Evolutionary conservation across 92 coral and sea anemone species (phyloP).

Genomic region (Palythoa grandis): DNA sequence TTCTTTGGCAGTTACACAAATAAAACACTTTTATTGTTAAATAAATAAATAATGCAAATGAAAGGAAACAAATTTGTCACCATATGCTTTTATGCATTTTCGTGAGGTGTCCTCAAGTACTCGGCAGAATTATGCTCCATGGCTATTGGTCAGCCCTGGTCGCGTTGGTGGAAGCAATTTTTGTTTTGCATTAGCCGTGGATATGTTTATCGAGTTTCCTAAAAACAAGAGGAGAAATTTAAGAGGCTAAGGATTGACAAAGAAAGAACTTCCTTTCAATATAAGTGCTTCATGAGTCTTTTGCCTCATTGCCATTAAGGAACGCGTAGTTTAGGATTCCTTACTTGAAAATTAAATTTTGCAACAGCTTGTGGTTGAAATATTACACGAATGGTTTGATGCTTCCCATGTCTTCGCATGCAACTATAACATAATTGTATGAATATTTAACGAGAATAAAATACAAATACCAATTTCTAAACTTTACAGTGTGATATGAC

Average conservation of each 20-base stretch:
- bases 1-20: background rate
- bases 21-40: background rate
- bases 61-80: constrained; percentile 22
- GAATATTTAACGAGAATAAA: background rate
- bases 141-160: background rate
- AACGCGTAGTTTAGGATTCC: background rate
- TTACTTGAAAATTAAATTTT: background rate
- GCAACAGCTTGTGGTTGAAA: background rate
- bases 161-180: constrained; percentile 34
- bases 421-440: background rate
- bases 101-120: background rate
- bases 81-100: background rate
- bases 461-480: background rate
- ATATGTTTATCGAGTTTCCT: constrained; percentile 11
- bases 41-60: constrained; percentile 29
- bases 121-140: background rate
- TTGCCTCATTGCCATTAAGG: constrained; percentile 1
- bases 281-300: constrained; percentile 25
- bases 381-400: background rate
- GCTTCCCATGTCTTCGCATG: background rate
- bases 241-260: constrained; percentile 7
- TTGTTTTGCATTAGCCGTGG: constrained; percentile 6
- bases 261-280: constrained; percentile 25
- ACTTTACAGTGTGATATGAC: background rate
- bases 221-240: constrained; percentile 14